These are phyloP conservation scores for Chaenocephalus aceratus DNA, from an alignment of 2,113 vertebrate genomes.

Conservation along the genomic window DNA sequence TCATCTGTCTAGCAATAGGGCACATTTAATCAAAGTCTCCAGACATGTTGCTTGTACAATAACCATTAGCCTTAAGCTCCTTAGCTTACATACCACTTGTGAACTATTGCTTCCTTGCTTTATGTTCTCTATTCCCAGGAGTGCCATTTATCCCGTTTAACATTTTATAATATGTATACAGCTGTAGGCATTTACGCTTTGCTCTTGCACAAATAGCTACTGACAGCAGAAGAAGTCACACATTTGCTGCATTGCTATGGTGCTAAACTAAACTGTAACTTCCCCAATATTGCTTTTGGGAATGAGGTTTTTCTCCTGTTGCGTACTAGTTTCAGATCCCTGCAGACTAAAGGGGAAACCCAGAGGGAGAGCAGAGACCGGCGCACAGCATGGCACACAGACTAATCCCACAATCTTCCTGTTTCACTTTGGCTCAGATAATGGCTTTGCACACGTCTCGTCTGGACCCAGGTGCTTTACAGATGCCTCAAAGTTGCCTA, in stretches of 20 bases:
- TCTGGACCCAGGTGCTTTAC: constrained; percentile 66
- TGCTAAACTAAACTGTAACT: constrained; percentile 14
- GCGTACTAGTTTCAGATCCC: constrained; percentile 57
- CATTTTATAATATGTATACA: constrained; percentile 31
- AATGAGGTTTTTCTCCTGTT: constrained; percentile 28
- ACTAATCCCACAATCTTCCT: constrained; percentile 69
- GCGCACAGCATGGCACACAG: constrained; percentile 57
- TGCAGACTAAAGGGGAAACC: constrained; percentile 63
- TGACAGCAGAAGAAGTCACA: constrained; percentile 15
- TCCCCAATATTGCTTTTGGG: constrained; percentile 3
- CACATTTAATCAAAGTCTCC: neutral
- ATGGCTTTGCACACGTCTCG: constrained; percentile 58
- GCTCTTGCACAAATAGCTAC: constrained; percentile 8
- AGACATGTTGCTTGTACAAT: neutral
- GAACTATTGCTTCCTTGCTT: neutral
- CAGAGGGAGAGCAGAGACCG: constrained; percentile 70
- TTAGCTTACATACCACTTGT: neutral
- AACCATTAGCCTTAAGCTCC: constrained; percentile 3
- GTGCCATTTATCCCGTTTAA: constrained; percentile 1
- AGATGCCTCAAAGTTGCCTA: constrained; percentile 71
- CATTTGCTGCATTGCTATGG: constrained; percentile 19
- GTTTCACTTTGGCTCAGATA: constrained; percentile 67
- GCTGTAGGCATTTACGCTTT: constrained; percentile 11
- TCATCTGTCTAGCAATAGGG: neutral
- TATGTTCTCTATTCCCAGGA: neutral